phyloP scores from a whole-genome alignment of 2,888 invertebrate genomes.

The Parelbella ahira region DNA sequence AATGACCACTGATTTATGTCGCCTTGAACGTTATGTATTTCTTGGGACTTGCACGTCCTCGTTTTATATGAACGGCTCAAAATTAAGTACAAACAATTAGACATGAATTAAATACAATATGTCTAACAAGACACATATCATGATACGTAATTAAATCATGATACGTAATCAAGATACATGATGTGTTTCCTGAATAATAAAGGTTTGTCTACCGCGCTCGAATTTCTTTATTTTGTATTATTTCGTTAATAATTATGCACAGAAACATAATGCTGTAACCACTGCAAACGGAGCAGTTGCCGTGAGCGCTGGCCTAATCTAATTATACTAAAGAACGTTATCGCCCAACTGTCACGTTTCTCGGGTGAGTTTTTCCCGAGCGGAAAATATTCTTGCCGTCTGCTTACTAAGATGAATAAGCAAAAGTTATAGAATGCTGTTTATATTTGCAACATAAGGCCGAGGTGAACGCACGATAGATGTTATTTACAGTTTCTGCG shows the following conservation, averaged over 20 bases:
- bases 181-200: no score
- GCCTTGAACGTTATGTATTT: conserved; percentile 6
- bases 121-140: no score
- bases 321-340: conserved; percentile 59
- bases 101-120: no score
- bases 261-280: neutral
- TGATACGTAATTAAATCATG: no score
- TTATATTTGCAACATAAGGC: conserved; percentile 34
- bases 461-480: conserved; percentile 45
- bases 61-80: no score
- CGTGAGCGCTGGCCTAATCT: conserved; percentile 46
- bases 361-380: conserved; percentile 48
- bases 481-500: conserved; percentile 39
- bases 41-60: no score
- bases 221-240: no score
- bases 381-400: conserved; percentile 56
- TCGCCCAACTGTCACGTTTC: conserved; percentile 54
- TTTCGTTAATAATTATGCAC: no score
- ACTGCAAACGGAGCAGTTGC: conserved; percentile 11
- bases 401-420: conserved; percentile 45
- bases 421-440: conserved; percentile 45
- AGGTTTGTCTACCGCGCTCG: no score
- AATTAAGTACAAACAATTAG: no score
- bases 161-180: no score
- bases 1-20: conserved; percentile 2